Conservation (phyloP, 2,888 invertebrate genomes). For the Aleiodes testaceus region DNA sequence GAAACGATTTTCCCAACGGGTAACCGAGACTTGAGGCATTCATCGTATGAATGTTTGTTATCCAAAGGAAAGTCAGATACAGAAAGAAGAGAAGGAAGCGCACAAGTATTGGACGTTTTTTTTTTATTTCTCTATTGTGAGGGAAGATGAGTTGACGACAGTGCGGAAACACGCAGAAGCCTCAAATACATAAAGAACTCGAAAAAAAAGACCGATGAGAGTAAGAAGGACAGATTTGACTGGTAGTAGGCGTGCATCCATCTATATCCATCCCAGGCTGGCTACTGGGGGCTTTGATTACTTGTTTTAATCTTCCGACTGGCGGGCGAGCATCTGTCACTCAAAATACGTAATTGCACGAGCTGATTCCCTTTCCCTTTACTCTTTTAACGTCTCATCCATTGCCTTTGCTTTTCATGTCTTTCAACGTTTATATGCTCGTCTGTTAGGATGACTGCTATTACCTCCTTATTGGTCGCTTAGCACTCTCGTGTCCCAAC, state of each 20-base stretch:
- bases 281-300: conserved; percentile 69
- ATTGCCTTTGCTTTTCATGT: conserved; percentile 36
- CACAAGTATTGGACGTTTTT: too few species aligned
- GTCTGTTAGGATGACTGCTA: conserved; percentile 45
- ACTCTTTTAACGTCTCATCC: conserved; percentile 18
- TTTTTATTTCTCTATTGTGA: background rate
- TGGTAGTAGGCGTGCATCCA: conserved; percentile 63
- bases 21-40: too few species aligned
- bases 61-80: conserved; percentile 32
- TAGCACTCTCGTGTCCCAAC: conserved; percentile 50
- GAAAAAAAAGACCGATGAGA: conserved; percentile 42
- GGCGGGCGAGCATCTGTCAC: conserved; percentile 73
- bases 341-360: conserved; percentile 72
- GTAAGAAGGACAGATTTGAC: conserved; percentile 40
- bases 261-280: conserved; percentile 67
- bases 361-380: conserved; percentile 59
- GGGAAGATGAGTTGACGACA: conserved; percentile 49
- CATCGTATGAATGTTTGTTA: too few species aligned
- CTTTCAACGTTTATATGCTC: conserved; percentile 25
- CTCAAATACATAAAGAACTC: conserved; percentile 4
- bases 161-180: conserved; percentile 40
- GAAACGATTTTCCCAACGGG: background rate
- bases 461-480: conserved; percentile 65
- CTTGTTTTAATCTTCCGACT: conserved; percentile 73
- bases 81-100: background rate